Evolutionary conservation across 2,888 invertebrate genomes (phyloP).

Genomic region (Harpalus rubripes): DNA sequence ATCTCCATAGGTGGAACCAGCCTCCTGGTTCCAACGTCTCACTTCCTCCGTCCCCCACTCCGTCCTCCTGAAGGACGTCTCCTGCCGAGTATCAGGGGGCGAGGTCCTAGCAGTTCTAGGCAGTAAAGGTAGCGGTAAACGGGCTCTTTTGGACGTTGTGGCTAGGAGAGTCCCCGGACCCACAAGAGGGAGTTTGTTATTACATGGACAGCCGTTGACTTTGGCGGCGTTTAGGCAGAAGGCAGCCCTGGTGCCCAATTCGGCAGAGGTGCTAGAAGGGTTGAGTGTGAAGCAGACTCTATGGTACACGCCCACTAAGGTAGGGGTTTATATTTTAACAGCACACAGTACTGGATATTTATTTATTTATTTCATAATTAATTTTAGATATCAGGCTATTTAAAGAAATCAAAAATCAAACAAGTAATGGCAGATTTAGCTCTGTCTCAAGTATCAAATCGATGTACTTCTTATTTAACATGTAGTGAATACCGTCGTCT

Average conservation of each 20-base stretch:
- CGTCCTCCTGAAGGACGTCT: conserved; percentile 94
- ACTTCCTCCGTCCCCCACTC: conserved; percentile 90
- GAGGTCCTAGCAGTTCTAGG: conserved; percentile 96
- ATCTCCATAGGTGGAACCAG: conserved; percentile 91
- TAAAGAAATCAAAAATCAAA: conserved; percentile 91
- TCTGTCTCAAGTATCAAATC: conserved; percentile 92
- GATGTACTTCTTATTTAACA: conserved; percentile 90
- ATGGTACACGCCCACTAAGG: conserved; percentile 88
- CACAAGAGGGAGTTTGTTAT: conserved; percentile 91
- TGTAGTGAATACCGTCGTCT: conserved; percentile 94
- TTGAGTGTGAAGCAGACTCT: conserved; percentile 93
- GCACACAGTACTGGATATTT: not conserved
- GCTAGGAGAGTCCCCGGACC: conserved; percentile 89
- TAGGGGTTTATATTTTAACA: conserved; percentile 72
- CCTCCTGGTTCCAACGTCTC: conserved; percentile 86
- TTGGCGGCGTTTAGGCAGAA: conserved; percentile 90
- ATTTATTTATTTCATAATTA: conserved; percentile 8
- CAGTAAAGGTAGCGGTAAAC: conserved; percentile 96
- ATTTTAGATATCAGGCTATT: conserved; percentile 84
- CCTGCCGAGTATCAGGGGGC: conserved; percentile 93
- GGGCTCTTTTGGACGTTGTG: conserved; percentile 95
- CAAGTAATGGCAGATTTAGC: conserved; percentile 97
- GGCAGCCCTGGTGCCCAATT: conserved; percentile 93
- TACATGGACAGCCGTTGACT: conserved; percentile 92
- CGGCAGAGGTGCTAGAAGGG: conserved; percentile 90